phyloP scores from a whole-genome alignment of 2,797 vertebrate species.

The Balearica regulorum region DNA sequence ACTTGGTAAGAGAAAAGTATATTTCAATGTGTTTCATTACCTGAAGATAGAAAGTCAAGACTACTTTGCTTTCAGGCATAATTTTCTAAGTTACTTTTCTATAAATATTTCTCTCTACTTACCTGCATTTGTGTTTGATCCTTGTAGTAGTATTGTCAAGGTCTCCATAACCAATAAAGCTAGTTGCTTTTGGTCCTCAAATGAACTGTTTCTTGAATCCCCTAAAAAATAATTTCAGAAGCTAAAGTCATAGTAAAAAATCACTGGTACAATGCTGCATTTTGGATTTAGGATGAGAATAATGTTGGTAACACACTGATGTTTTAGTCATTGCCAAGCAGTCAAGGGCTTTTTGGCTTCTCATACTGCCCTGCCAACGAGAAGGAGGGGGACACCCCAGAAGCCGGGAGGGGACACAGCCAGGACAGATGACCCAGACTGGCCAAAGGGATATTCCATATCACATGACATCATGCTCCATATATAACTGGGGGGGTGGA shows the following conservation, averaged over 20 bases:
- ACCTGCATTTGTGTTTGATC: conserved; percentile 95
- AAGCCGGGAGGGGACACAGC: too few relatives aligned
- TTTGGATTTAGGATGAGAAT: too few relatives aligned
- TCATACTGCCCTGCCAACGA: too few relatives aligned
- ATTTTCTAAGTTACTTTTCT: not conserved
- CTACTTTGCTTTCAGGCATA: not conserved
- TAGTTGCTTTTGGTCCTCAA: conserved; percentile 94
- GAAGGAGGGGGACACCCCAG: too few relatives aligned
- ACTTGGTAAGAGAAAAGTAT: not conserved
- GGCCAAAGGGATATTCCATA: too few relatives aligned
- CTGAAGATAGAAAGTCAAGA: not conserved
- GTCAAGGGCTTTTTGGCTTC: too few relatives aligned
- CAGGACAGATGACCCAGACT: too few relatives aligned
- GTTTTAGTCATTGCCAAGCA: too few relatives aligned
- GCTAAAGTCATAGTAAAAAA: not conserved
- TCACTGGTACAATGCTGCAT: too few relatives aligned
- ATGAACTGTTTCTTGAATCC: conserved; percentile 85
- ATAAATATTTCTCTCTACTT: not conserved
- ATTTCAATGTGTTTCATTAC: not conserved
- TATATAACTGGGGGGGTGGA: too few relatives aligned
- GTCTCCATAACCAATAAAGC: conserved; percentile 98
- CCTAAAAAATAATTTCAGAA: conserved; percentile 68
- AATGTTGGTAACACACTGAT: too few relatives aligned
- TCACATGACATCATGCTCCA: too few relatives aligned
- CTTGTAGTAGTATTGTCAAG: conserved; percentile 91